Evolutionary conservation across 2,797 vertebrate genomes (phyloP).

Genomic region (Propithecus perrieri): DNA sequence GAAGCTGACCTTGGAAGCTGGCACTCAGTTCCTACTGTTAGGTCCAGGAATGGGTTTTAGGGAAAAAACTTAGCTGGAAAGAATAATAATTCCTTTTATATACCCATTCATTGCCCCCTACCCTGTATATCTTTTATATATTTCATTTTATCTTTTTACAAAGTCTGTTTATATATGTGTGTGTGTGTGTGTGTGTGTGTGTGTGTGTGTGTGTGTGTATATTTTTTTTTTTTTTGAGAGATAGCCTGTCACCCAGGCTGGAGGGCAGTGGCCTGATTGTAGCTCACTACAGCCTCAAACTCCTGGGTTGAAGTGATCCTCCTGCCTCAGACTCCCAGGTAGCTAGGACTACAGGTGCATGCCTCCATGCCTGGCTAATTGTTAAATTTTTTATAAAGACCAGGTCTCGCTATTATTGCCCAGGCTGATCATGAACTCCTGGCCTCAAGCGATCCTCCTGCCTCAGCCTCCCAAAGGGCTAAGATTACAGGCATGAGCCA

Average conservation of each 20-base stretch:
- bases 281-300: too few species aligned
- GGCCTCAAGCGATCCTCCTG: background rate
- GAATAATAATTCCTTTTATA: background rate
- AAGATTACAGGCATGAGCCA: background rate
- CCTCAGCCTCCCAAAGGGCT: background rate
- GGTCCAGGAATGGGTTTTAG: background rate
- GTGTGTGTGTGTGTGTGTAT: too few species aligned
- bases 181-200: too few species aligned
- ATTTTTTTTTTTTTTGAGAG: too few species aligned
- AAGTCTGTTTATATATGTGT: background rate
- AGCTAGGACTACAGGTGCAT: too few species aligned
- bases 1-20: conserved; percentile 17
- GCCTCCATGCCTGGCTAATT: too few species aligned
- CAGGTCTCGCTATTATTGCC: background rate
- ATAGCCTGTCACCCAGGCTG: too few species aligned
- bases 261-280: too few species aligned
- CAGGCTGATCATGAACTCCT: background rate
- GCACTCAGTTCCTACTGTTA: background rate
- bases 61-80: background rate
- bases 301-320: too few species aligned
- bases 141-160: conserved; percentile 29
- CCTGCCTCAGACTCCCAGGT: too few species aligned
- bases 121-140: background rate
- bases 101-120: background rate
- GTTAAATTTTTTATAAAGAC: background rate